phyloP scores from a whole-genome alignment of 2,797 vertebrate species.

The Holocentrus rufus region DNA sequence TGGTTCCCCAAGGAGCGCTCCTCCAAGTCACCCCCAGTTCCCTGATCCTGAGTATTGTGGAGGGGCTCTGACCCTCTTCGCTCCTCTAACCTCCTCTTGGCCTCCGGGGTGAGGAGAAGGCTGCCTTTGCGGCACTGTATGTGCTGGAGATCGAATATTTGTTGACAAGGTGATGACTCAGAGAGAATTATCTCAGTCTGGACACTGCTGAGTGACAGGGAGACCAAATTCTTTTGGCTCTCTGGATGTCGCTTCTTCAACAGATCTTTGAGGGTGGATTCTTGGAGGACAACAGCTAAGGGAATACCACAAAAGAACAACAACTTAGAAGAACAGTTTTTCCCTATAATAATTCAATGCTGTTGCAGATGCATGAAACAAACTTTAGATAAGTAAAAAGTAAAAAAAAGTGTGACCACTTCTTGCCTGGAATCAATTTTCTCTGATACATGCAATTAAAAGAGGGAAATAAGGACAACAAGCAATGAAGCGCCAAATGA shows the following conservation, averaged over 20 bases:
- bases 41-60: slow-evolving; percentile 21
- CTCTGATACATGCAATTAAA: neutral
- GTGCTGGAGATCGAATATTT: slow-evolving; percentile 20
- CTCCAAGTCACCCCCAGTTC: slow-evolving; percentile 30
- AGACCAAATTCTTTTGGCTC: slow-evolving; percentile 17
- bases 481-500: neutral
- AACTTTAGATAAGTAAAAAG: neutral
- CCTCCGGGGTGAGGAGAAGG: slow-evolving; percentile 38
- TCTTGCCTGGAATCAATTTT: neutral
- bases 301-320: slow-evolving; percentile 11
- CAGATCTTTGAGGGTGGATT: slow-evolving; percentile 79
- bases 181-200: neutral
- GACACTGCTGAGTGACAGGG: slow-evolving; percentile 14
- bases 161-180: slow-evolving; percentile 30
- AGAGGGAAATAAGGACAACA: neutral
- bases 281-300: slow-evolving; percentile 87
- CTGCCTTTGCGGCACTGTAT: slow-evolving; percentile 53
- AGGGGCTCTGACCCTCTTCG: slow-evolving; percentile 66
- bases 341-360: neutral
- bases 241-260: slow-evolving; percentile 50
- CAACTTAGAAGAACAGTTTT: neutral
- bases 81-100: slow-evolving; percentile 53
- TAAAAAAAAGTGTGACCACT: neutral
- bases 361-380: too few relatives aligned
- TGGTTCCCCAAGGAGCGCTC: slow-evolving; percentile 59